Conservation (phyloP, 1,140 invertebrate genomes). For the Lethrus apterus region DNA sequence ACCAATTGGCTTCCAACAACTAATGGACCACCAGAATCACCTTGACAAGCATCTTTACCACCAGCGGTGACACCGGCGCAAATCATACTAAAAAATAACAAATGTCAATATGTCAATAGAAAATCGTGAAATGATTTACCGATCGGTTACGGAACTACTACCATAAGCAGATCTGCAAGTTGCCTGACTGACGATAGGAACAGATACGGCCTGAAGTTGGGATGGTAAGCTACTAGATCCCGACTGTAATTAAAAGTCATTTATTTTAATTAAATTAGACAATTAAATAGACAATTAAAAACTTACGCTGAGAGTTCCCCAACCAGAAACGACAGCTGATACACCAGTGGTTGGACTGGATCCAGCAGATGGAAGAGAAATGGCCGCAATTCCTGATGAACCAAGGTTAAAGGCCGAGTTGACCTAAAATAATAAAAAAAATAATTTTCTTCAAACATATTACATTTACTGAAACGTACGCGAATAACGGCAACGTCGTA, state of each 20-base stretch:
- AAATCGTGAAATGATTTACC: constrained; percentile 1
- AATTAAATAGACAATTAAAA: neutral
- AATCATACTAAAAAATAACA: constrained; percentile 18
- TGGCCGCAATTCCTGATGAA: neutral
- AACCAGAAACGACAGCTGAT: constrained; percentile 4
- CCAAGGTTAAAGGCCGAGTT: constrained; percentile 1
- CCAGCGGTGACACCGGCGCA: constrained; percentile 23
- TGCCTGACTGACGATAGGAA: constrained; percentile 1
- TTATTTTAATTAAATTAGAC: neutral
- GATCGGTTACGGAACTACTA: neutral
- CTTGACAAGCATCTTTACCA: constrained; percentile 20
- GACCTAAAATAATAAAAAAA: too few species aligned
- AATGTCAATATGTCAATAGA: neutral
- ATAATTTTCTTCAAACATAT: too few species aligned
- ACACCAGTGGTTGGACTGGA: neutral
- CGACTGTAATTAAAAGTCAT: neutral
- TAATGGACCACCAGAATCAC: constrained; percentile 10
- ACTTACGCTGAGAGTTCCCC: constrained; percentile 8
- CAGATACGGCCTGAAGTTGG: neutral
- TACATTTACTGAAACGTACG: too few species aligned
- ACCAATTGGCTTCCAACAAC: neutral
- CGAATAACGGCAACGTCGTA: constrained; percentile 7
- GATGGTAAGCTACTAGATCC: neutral
- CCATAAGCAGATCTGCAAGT: neutral
- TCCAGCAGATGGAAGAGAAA: neutral